Evolutionary conservation across 2,113 vertebrate species (phyloP).

Genomic region (Megaleporinus macrocephalus): DNA sequence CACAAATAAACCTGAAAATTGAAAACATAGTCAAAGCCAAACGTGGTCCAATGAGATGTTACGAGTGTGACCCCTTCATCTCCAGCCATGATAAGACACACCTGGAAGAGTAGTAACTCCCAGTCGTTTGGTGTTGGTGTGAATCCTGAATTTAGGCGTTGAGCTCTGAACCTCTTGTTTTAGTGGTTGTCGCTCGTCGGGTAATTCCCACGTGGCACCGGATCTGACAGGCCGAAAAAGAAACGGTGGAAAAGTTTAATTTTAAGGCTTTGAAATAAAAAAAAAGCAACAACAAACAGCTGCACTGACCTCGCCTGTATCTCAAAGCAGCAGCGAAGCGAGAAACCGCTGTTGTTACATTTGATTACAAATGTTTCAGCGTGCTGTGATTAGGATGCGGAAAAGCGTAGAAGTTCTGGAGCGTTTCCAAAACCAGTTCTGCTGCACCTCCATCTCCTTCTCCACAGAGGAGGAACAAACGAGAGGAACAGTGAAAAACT

Average conservation of each 20-base stretch:
- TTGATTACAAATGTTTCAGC: slow-evolving; percentile 40
- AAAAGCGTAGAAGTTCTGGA: slow-evolving; percentile 10
- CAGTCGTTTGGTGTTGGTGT: not conserved
- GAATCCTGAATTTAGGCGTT: not conserved
- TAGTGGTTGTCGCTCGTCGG: not conserved
- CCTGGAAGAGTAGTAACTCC: not conserved
- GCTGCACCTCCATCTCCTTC: not conserved
- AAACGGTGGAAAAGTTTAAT: not conserved
- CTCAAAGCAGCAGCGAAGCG: slow-evolving; percentile 33
- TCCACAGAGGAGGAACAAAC: not conserved
- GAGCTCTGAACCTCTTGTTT: not conserved
- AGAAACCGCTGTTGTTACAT: not conserved
- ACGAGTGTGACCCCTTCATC: too few relatives aligned
- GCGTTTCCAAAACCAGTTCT: slow-evolving; percentile 13
- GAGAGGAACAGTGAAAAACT: not conserved
- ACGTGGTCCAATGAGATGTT: too few relatives aligned
- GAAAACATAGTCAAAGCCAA: too few relatives aligned
- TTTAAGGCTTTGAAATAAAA: slow-evolving; percentile 6
- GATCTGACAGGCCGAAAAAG: slow-evolving; percentile 11
- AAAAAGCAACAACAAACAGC: not conserved
- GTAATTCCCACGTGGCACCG: slow-evolving; percentile 4
- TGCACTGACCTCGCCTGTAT: slow-evolving; percentile 37
- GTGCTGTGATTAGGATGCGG: slow-evolving; percentile 12
- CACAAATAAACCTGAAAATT: too few relatives aligned
- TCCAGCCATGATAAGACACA: too few relatives aligned